phyloP scores from a whole-genome alignment of 2,888 invertebrate species.

The Hemistola chrysoprasaria region DNA sequence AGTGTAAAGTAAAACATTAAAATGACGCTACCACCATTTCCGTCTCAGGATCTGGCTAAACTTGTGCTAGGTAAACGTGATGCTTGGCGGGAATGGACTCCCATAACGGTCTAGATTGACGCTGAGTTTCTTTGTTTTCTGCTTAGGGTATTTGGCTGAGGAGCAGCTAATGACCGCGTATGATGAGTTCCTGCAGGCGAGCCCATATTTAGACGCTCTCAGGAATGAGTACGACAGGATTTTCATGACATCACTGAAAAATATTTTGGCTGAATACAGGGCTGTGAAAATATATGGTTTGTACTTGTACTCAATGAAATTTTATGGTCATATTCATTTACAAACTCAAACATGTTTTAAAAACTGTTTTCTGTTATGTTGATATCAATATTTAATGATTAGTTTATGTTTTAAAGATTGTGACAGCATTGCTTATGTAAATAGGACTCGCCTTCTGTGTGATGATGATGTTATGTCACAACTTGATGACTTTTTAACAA shows the following conservation, averaged over 20 bases:
- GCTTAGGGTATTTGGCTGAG: slow-evolving; percentile 72
- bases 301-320: slow-evolving; percentile 28
- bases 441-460: no score
- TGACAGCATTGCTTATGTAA: no score
- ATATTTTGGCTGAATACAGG: slow-evolving; percentile 74
- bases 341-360: no score
- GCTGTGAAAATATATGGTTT: slow-evolving; percentile 73
- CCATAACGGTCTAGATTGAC: slow-evolving; percentile 31
- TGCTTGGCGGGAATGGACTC: slow-evolving; percentile 66
- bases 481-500: no score
- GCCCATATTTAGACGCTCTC: slow-evolving; percentile 70
- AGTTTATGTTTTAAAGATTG: no score
- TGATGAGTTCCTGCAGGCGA: slow-evolving; percentile 74
- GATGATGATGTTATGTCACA: no score
- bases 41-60: slow-evolving; percentile 71
- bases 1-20: slow-evolving; percentile 12
- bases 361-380: background rate
- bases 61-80: slow-evolving; percentile 65
- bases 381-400: slow-evolving; percentile 8
- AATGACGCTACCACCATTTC: slow-evolving; percentile 70
- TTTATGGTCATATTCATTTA: no score
- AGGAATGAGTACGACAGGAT: slow-evolving; percentile 75
- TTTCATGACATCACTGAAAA: slow-evolving; percentile 73
- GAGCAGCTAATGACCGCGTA: slow-evolving; percentile 77
- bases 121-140: slow-evolving; percentile 26